Percentiles rank a stretch among this genome's conserved stretches.
Evolutionary conservation across 2,888 invertebrate species (phyloP).

Genomic region (Oscheius sp.): DNA sequence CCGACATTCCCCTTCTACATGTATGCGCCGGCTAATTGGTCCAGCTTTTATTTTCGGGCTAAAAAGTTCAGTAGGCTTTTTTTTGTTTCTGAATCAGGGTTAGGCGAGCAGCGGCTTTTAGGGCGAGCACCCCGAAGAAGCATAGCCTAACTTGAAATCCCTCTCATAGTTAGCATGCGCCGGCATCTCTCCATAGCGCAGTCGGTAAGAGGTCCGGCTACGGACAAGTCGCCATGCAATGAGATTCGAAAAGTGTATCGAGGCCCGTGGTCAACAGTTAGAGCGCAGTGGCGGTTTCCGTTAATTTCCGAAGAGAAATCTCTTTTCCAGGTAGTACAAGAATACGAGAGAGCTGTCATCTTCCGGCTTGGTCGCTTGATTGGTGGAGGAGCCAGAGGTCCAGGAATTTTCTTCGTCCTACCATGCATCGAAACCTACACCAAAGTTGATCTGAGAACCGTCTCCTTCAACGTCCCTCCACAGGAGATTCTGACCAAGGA

Average conservation of each 20-base stretch:
- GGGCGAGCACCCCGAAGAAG: too few relatives aligned
- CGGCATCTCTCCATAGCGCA: too few relatives aligned
- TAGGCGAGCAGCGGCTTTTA: too few relatives aligned
- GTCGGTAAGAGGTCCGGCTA: neutral
- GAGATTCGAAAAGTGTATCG: too few relatives aligned
- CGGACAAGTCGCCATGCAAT: neutral
- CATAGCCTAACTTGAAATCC: neutral
- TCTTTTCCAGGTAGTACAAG: conserved; percentile 71
- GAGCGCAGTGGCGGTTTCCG: too few relatives aligned
- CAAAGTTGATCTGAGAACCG: conserved; percentile 90
- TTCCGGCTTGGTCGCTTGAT: conserved; percentile 85
- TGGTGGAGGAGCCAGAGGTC: conserved; percentile 83
- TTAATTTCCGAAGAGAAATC: neutral
- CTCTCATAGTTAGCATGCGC: neutral
- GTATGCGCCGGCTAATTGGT: too few relatives aligned
- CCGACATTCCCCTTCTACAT: too few relatives aligned
- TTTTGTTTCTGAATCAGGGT: too few relatives aligned
- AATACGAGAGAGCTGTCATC: conserved; percentile 84
- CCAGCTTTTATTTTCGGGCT: too few relatives aligned
- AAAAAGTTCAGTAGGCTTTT: too few relatives aligned
- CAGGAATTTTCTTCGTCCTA: conserved; percentile 75
- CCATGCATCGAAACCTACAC: conserved; percentile 91
- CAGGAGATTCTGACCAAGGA: conserved; percentile 98
- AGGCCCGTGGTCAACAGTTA: too few relatives aligned
- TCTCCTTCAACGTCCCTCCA: conserved; percentile 95